These are phyloP conservation scores for Drosophila koepferae DNA, from an alignment of 2,888 invertebrate species.

Conservation along the genomic window DNA sequence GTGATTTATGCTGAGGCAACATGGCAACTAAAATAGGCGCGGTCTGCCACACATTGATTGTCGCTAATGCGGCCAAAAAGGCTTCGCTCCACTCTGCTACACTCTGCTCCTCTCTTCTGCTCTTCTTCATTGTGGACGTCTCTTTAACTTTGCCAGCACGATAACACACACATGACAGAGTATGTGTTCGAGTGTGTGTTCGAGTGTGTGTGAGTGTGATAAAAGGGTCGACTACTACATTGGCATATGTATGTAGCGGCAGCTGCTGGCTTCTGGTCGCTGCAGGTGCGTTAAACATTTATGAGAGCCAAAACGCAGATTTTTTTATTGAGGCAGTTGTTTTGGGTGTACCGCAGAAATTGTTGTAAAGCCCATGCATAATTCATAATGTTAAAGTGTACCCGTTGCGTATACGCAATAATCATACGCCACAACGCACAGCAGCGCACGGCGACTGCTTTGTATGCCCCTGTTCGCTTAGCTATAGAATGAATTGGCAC, in stretches of 20 bases:
- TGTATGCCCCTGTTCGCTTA: constrained; percentile 28
- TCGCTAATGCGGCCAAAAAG: constrained; percentile 49
- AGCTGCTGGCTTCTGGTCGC: constrained; percentile 29
- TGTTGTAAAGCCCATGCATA: constrained; percentile 75
- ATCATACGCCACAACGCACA: constrained; percentile 60
- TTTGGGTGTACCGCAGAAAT: constrained; percentile 59
- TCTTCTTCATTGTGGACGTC: constrained; percentile 27
- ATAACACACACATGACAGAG: constrained; percentile 33
- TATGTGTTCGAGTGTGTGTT: neutral
- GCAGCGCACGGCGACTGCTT: constrained; percentile 8
- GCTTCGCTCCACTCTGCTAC: neutral
- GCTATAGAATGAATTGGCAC: constrained; percentile 46
- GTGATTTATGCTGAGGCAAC: constrained; percentile 75
- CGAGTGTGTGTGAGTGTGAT: constrained; percentile 3
- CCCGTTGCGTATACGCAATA: constrained; percentile 77
- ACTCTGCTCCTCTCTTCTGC: neutral
- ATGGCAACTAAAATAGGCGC: constrained; percentile 69
- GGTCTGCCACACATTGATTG: constrained; percentile 58
- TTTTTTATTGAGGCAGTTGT: constrained; percentile 54
- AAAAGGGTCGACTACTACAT: constrained; percentile 36
- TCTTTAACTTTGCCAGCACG: constrained; percentile 34
- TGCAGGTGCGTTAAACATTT: constrained; percentile 81
- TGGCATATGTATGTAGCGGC: constrained; percentile 17
- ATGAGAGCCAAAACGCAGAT: constrained; percentile 64
- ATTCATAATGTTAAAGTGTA: constrained; percentile 77